Evolutionary conservation across 2,888 invertebrate species (phyloP).

Genomic region (Chelonus formosanus): DNA sequence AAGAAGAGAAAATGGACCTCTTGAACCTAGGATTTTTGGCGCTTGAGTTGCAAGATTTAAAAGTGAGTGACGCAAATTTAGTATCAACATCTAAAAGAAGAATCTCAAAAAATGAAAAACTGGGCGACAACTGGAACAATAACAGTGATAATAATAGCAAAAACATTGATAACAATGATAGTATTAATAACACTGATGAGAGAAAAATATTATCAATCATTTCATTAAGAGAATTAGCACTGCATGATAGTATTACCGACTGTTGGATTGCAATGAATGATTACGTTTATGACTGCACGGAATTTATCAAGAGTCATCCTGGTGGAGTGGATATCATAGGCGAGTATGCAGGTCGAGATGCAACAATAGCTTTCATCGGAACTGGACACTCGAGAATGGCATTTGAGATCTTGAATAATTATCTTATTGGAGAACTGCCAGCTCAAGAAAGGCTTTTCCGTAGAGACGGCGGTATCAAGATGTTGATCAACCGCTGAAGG

Average conservation of each 20-base stretch:
- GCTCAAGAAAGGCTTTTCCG: constrained; percentile 78
- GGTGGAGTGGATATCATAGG: constrained; percentile 84
- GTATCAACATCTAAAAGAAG: constrained; percentile 8
- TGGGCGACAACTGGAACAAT: constrained; percentile 21
- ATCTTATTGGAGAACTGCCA: constrained; percentile 80
- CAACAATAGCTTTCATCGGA: constrained; percentile 82
- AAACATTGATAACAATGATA: constrained; percentile 13
- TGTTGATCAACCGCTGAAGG: constrained; percentile 22
- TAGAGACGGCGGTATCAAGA: constrained; percentile 69
- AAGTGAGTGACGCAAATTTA: constrained; percentile 12
- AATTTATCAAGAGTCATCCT: constrained; percentile 82
- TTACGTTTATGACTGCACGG: constrained; percentile 83
- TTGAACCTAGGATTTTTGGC: constrained; percentile 33
- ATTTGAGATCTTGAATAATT: constrained; percentile 73
- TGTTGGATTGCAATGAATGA: constrained; percentile 92
- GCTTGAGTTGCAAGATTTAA: constrained; percentile 22
- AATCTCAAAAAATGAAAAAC: constrained; percentile 10
- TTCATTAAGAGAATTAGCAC: constrained; percentile 78
- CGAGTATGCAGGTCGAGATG: constrained; percentile 87
- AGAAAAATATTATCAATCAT: constrained; percentile 60
- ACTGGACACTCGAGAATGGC: constrained; percentile 80
- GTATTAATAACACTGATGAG: constrained; percentile 1
- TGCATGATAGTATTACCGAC: constrained; percentile 76
- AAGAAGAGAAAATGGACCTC: constrained; percentile 33
- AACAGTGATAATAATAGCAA: not conserved